A percentile compares a stretch with the other conserved stretches of the same genome.
Evolutionary conservation across 1,140 invertebrate species (phyloP).

Genomic region (Planococcus citri): DNA sequence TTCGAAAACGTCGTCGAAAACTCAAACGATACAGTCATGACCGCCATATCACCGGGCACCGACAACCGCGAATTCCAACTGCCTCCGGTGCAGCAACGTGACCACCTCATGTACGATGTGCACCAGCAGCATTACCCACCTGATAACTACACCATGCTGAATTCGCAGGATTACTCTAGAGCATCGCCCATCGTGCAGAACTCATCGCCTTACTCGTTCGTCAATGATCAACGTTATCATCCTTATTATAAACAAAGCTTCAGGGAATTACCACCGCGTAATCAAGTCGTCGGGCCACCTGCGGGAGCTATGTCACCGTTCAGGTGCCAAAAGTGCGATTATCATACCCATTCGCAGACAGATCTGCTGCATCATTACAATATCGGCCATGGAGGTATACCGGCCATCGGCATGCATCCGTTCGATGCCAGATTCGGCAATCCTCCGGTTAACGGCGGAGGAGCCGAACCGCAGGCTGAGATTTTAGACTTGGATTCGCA

Average conservation of each 20-base stretch:
- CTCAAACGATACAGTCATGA: neutral
- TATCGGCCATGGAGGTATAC: neutral
- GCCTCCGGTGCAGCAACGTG: neutral
- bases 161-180: neutral
- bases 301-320: neutral
- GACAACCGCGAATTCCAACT: neutral
- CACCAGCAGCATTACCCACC: conserved; percentile 11
- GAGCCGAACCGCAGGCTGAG: conserved; percentile 45
- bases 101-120: conserved; percentile 16
- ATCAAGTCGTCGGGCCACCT: neutral
- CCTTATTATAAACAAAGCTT: conserved; percentile 1
- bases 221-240: conserved; percentile 1
- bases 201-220: neutral
- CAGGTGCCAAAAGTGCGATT: neutral
- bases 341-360: too few relatives aligned
- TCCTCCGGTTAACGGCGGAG: conserved; percentile 31
- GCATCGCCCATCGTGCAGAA: conserved; percentile 1
- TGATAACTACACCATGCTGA: neutral
- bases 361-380: neutral
- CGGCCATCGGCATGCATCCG: neutral
- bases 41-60: neutral
- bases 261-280: neutral
- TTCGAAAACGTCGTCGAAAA: neutral
- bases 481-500: conserved; percentile 79
- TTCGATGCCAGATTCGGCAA: conserved; percentile 2